phyloP scores from a whole-genome alignment of 2,888 invertebrate species.

The Odontocerum albicorne region DNA sequence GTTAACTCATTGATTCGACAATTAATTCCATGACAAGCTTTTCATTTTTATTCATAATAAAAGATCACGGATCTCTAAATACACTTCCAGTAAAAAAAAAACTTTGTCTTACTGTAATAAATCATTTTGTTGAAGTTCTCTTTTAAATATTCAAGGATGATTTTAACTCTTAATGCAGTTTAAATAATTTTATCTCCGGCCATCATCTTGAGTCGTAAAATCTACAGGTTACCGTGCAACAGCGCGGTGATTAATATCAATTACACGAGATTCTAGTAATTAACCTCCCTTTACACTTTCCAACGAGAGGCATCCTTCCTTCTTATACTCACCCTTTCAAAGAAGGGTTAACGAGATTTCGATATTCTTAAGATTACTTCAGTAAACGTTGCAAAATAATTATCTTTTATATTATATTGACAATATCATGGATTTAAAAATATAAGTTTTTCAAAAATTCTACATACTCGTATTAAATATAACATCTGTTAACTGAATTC shows the following conservation, averaged over 20 bases:
- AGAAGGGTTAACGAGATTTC: constrained; percentile 17
- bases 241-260: constrained; percentile 31
- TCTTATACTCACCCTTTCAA: not conserved
- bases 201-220: not conserved
- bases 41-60: too few species aligned
- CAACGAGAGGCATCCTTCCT: constrained; percentile 10
- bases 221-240: not conserved
- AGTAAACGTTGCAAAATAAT: not conserved
- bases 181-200: not conserved
- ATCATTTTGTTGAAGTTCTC: too few species aligned
- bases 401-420: not conserved
- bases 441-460: too few species aligned
- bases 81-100: too few species aligned
- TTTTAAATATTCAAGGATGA: too few species aligned
- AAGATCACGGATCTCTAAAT: too few species aligned
- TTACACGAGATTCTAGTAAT: constrained; percentile 12
- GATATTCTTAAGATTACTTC: too few species aligned
- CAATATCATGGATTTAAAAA: constrained; percentile 8
- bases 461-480: too few species aligned
- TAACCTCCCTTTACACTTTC: constrained; percentile 8
- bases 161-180: not conserved
- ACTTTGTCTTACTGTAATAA: too few species aligned
- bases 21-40: too few species aligned
- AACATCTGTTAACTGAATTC: too few species aligned
- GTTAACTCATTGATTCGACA: too few species aligned